Percentiles rank a stretch among this genome's conserved stretches.
Conservation (phyloP, 1,140 invertebrate species). For the Diplogasteroides magnus region DNA sequence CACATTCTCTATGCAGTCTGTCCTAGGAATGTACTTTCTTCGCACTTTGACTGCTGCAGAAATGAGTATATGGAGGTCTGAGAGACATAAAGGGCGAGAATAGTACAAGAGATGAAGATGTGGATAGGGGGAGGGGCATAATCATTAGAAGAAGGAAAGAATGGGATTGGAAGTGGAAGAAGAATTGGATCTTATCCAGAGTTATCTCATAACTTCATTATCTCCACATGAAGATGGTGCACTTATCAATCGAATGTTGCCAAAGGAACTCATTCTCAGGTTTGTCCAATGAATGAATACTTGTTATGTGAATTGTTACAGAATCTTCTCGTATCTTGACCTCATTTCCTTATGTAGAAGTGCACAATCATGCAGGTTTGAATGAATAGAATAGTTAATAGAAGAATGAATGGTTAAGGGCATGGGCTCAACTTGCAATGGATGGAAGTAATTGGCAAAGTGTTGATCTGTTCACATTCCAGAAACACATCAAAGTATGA, state of each 20-base stretch:
- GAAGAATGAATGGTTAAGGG: not conserved
- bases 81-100: too few species aligned
- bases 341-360: constrained; percentile 93
- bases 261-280: constrained; percentile 52
- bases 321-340: constrained; percentile 95
- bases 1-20: too few species aligned
- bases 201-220: constrained; percentile 53
- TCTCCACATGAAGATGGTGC: constrained; percentile 35
- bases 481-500: constrained; percentile 87
- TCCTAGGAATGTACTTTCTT: too few species aligned
- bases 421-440: constrained; percentile 90
- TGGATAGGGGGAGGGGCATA: too few species aligned
- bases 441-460: constrained; percentile 99
- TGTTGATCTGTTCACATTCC: constrained; percentile 96
- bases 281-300: constrained; percentile 20
- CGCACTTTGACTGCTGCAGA: too few species aligned
- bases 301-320: constrained; percentile 50
- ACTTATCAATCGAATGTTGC: constrained; percentile 50
- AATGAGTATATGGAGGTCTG: too few species aligned
- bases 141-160: too few species aligned
- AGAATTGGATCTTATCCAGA: too few species aligned
- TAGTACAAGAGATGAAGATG: too few species aligned
- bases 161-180: too few species aligned
- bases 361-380: constrained; percentile 79
- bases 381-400: not conserved